Base-by-base conservation (phyloP, 2,113 vertebrate species). In the Picathartes gymnocephalus region DNA sequence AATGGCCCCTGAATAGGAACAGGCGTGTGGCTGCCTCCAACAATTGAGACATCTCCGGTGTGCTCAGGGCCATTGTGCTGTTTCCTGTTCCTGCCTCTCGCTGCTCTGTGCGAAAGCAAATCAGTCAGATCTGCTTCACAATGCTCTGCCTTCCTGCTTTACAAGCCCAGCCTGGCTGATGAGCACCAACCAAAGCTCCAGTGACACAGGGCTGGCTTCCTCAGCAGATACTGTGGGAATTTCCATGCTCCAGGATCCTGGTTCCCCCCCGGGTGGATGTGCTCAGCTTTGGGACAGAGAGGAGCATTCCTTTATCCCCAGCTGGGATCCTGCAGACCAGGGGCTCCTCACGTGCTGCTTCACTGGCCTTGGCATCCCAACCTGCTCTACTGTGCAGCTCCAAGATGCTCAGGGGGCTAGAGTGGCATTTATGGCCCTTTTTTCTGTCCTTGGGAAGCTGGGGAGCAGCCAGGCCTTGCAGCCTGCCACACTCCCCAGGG, bases 21-120 rank as follows among this genome's bases (percentile, higher is more conserved):
- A 94, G 97, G 97, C 91, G 8, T 96, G 95, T 93, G 92, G 96
- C 95, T 91, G 95, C 86, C 9, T 10, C 56, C 89, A 93, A 98
- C 97, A 97, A 97, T 97, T 39, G 94, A 80, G 95, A 96, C 96
- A 96, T 97, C 98, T 98, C 98, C 95, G 94, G 97, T 97, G 35
- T 28, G 9, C 86, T 80, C 17, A 51, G 90, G 85, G 92, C 96
- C 97, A 97, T 97, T 98, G 97, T 98, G 95, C 81, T 83, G 96
- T 95, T 98, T 98, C 97, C 98, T 97, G 97, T 94, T 90, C 57
- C 96, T 88, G 92, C 95, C 1, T 48, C 94, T 93, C 2, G 37
- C 88, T 40, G 89, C 78, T 23, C 96, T 93, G 96, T 73, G 82
- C 33, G 9, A 93, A 69, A 89, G 95, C 92, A 89, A 45, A 95